These are phyloP conservation scores for Plestiodon gilberti DNA, from an alignment of 2,113 vertebrate species.

Conservation along the genomic window DNA sequence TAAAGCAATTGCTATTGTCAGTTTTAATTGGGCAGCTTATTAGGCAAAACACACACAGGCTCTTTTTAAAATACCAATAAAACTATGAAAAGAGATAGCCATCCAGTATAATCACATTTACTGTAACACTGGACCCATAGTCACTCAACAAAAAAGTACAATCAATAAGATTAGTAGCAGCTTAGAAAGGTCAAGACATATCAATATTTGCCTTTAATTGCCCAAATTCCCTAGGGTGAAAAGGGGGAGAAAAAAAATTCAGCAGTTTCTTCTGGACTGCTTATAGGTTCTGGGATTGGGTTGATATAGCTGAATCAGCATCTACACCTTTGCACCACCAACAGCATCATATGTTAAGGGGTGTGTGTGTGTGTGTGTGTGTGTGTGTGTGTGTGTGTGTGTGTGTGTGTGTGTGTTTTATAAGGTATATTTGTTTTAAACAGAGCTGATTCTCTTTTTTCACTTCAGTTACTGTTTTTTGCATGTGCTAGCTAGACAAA, in stretches of 20 bases:
- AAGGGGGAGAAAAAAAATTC: background rate
- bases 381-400: too few species aligned
- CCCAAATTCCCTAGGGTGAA: background rate
- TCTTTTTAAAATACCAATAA: background rate
- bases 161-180: slow-evolving; percentile 24
- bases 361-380: too few species aligned
- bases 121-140: background rate
- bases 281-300: background rate
- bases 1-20: background rate
- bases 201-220: slow-evolving; percentile 31
- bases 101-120: slow-evolving; percentile 10
- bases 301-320: background rate
- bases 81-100: slow-evolving; percentile 8
- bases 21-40: slow-evolving; percentile 15
- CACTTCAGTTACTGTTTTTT: background rate
- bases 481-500: background rate
- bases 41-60: background rate
- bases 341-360: background rate
- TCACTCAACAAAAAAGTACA: background rate
- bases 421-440: background rate
- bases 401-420: too few species aligned
- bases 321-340: background rate
- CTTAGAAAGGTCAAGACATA: slow-evolving; percentile 8
- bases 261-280: background rate
- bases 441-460: background rate